Base-by-base conservation (phyloP, 1,140 invertebrate genomes). In the Ips typographus region DNA sequence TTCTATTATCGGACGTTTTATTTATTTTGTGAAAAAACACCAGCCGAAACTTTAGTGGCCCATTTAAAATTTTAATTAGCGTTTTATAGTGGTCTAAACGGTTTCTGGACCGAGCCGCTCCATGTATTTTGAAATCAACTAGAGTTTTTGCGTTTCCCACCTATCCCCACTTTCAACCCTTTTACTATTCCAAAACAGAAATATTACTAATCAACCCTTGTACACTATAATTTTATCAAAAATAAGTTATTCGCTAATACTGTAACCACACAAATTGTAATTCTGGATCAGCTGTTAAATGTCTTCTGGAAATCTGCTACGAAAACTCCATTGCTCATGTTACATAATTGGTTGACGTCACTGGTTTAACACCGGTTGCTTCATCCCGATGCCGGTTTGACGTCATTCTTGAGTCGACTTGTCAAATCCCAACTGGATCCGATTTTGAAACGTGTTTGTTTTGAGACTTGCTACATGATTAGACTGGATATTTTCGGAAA, bases 1-100 rank as follows among this genome's bases (percentile, higher is more conserved):
- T 58, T 66, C 64, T 66, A 66, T 66, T 66, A 66, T 66, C 55
- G 64, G 64, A 57, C 37, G 36, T 58, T 44, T 66, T 66, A 66
- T 66, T 66, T 66, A 66, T 66, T 66, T 66, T 66, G 53, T 66
- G 53, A 66, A 66, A 66, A 66, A 66, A 66, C 64, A 66, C 64
- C 53, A 66, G 53, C 55, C 8, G 55, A 58, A 57, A 66, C 51
- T 66, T 66, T 58, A 66, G 64, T 66, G 64, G 53, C 42, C 39
- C 52, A 55, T 57, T 66, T 66, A 66, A 66, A 66, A 66, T 58
- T 66, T 66, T 66, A 66, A 66, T 66, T 66, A 58, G 64, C 47
- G 58, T 66, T 66, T 66, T 66, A 66, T 66, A 66, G 64, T 66
- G 37, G 64, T 58, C 64, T 55, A 59, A 66, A 57, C 58, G 64